Evolutionary conservation across 2,888 invertebrate species (phyloP), one percentile per base, ranked within the genome.

Genomic region (Cinara cedri): DNA sequence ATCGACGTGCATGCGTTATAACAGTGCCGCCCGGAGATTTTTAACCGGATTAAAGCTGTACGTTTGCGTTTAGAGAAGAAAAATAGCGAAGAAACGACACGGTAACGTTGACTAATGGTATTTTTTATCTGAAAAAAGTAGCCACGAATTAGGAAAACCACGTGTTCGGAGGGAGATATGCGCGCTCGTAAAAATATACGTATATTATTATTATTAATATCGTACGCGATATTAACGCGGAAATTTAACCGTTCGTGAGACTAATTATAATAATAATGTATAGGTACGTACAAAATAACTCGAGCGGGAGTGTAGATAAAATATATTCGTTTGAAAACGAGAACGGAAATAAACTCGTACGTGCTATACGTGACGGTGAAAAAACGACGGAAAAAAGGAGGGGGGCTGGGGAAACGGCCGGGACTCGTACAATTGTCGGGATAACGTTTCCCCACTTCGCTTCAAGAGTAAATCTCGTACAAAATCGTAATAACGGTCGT

Each of bases 71-170:
- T 34, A n/a, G 51, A 26, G 19, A n/a, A 66, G 16, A 42, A 65
- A 21, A 26, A 21, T 46, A 65, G n/a, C n/a, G 6, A 34, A 34
- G 6, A 34, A 34, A 34, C 34, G 34, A 34, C 3, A 6, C 3
- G 6, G 2, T 55, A 54, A 70, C 13, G 34, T 54, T 70, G 65
- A 65, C 46, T 65, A 46, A 65, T 65, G 44, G 19, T 34, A 34
- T 19, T 55, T 68, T 21, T 21, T 16, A 42, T 55, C 42, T 55
- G 3, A 21, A 42, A 70, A 14, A 55, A 19, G 14, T 70, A 42
- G 54, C 8, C 19, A 55, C 19, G 14, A 55, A n/a, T 68, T 54
- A 34, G 42, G 21, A 42, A 70, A 55, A 42, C 46, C 65, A 46
- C 16, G 13, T 63, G 63, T 63, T 44, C 44, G 42, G 11, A 11